phyloP scores from a whole-genome alignment of 2,113 vertebrate genomes.

The Anas platyrhynchos region DNA sequence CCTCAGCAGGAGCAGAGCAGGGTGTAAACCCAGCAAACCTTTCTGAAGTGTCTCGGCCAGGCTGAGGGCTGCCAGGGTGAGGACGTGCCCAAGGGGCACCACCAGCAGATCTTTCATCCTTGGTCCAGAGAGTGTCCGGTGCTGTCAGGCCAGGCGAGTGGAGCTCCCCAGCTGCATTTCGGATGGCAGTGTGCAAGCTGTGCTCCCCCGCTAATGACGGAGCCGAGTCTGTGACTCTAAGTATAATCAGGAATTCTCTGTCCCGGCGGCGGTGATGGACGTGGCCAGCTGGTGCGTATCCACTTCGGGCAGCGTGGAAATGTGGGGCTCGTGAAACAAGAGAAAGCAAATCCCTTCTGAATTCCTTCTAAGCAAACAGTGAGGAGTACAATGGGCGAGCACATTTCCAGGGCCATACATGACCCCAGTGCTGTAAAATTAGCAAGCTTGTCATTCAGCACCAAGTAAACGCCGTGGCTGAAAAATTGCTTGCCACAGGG shows the following conservation, averaged over 20 bases:
- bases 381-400: constrained; percentile 74
- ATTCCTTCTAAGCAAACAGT: constrained; percentile 81
- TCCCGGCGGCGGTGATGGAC: constrained; percentile 84
- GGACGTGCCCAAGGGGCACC: constrained; percentile 78
- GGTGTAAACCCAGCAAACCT: constrained; percentile 81
- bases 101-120: constrained; percentile 84
- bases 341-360: constrained; percentile 82
- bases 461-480: not conserved
- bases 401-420: constrained; percentile 12
- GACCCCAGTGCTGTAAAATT: not conserved
- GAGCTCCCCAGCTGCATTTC: constrained; percentile 77
- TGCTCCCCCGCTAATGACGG: constrained; percentile 63
- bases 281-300: constrained; percentile 86
- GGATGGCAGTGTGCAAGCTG: constrained; percentile 49
- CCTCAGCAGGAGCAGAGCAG: not conserved
- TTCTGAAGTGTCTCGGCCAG: constrained; percentile 81
- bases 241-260: constrained; percentile 86
- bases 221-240: constrained; percentile 77
- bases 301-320: constrained; percentile 79
- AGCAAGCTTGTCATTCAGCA: not conserved
- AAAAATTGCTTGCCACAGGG: not conserved
- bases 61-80: constrained; percentile 80
- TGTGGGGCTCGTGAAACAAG: constrained; percentile 81
- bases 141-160: constrained; percentile 59
- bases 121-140: constrained; percentile 66